Conservation (phyloP, 2,113 vertebrate genomes). For the Crotalus horridus region DNA sequence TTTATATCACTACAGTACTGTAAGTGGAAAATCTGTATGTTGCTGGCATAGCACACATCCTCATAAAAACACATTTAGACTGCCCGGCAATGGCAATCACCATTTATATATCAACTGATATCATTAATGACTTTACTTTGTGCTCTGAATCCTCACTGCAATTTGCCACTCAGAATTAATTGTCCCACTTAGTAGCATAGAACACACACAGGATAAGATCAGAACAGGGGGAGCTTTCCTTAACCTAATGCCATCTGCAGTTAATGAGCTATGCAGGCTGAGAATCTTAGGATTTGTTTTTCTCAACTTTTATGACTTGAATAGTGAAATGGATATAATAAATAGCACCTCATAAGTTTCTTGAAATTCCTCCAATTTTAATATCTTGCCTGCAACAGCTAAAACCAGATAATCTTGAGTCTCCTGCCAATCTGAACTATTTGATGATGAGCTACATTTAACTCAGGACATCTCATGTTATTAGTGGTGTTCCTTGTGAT, state of each 20-base stretch:
- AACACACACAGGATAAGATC: neutral
- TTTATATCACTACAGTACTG: neutral
- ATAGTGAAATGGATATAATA: neutral
- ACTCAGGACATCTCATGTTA: neutral
- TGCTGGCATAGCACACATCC: neutral
- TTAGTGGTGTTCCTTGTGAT: neutral
- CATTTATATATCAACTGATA: neutral
- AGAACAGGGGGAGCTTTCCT: neutral
- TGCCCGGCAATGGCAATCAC: neutral
- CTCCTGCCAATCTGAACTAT: neutral
- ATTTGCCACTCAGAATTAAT: constrained; percentile 22
- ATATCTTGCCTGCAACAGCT: neutral
- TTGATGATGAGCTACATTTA: too few species aligned
- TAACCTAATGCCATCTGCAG: neutral
- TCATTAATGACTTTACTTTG: constrained; percentile 20
- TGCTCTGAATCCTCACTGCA: constrained; percentile 13
- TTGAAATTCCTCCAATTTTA: neutral
- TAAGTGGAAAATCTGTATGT: neutral
- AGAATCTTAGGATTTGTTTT: neutral
- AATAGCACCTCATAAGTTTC: neutral
- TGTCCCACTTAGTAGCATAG: neutral
- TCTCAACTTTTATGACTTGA: neutral
- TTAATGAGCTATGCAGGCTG: neutral
- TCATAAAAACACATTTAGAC: constrained; percentile 2
- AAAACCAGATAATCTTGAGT: neutral